Evolutionary conservation across 2,113 vertebrate species (phyloP).

Genomic region (Pachycephala philippinensis): DNA sequence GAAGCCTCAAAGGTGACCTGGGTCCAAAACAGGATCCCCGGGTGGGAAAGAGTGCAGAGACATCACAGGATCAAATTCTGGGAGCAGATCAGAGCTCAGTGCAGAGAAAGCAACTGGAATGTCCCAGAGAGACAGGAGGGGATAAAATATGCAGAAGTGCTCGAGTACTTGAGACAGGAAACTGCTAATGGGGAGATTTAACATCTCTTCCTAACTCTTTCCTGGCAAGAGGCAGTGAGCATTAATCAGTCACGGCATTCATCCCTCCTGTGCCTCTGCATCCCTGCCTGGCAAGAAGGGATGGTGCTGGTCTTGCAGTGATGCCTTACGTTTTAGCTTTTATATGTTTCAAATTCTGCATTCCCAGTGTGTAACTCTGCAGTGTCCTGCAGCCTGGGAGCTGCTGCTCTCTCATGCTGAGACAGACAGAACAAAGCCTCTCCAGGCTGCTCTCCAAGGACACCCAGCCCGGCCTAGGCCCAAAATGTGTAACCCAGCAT

Average conservation of each 20-base stretch:
- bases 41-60: background rate
- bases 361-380: no score
- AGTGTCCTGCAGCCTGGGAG: no score
- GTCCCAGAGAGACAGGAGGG: background rate
- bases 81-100: background rate
- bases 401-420: no score
- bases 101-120: background rate
- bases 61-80: background rate
- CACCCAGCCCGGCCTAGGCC: no score
- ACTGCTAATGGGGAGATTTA: background rate
- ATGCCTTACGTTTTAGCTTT: no score
- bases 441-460: no score
- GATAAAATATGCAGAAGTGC: background rate
- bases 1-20: background rate
- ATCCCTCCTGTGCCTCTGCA: background rate
- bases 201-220: background rate
- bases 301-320: background rate
- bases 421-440: no score
- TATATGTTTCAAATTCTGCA: no score
- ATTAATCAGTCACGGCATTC: background rate
- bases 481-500: no score
- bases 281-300: background rate
- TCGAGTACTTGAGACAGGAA: background rate
- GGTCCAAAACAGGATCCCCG: background rate
- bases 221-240: background rate